These are phyloP conservation scores for Dryobota labecula DNA, from an alignment of 2,888 invertebrate genomes.

Conservation along the genomic window DNA sequence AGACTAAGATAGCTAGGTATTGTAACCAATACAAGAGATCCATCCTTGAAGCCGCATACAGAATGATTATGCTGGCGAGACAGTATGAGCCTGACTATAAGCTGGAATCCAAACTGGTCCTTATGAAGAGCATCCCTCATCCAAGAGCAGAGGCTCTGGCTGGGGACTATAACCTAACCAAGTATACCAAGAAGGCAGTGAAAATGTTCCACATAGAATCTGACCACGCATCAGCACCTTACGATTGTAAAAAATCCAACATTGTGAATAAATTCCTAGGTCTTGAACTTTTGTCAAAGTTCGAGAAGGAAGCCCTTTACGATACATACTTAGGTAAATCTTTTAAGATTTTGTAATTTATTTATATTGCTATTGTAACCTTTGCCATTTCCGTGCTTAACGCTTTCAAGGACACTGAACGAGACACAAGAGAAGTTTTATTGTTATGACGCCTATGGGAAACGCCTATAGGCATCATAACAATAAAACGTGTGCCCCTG, in stretches of 20 bases:
- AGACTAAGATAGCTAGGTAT: slow-evolving; percentile 62
- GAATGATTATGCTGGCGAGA: slow-evolving; percentile 69
- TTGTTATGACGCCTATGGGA: no score
- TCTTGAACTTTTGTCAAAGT: slow-evolving; percentile 67
- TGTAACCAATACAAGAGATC: slow-evolving; percentile 70
- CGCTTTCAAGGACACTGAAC: no score
- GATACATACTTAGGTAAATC: slow-evolving; percentile 60
- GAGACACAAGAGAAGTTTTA: no score
- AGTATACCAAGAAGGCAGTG: slow-evolving; percentile 72
- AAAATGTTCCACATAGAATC: slow-evolving; percentile 69
- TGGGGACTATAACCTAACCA: slow-evolving; percentile 75
- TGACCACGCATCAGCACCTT: slow-evolving; percentile 69
- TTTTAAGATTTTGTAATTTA: slow-evolving; percentile 30
- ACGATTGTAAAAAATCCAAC: slow-evolving; percentile 73
- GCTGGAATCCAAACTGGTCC: slow-evolving; percentile 73
- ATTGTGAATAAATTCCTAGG: slow-evolving; percentile 73
- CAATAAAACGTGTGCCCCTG: no score
- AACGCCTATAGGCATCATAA: no score
- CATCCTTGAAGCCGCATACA: slow-evolving; percentile 69
- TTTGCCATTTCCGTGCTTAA: background rate
- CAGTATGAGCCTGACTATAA: slow-evolving; percentile 72
- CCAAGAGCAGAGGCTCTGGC: slow-evolving; percentile 57
- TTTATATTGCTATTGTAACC: background rate
- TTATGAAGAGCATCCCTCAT: slow-evolving; percentile 73
- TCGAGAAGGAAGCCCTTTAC: slow-evolving; percentile 69